These are phyloP conservation scores for Dendroctonus ponderosae DNA, from an alignment of 1,140 invertebrate species.

Conservation along the genomic window DNA sequence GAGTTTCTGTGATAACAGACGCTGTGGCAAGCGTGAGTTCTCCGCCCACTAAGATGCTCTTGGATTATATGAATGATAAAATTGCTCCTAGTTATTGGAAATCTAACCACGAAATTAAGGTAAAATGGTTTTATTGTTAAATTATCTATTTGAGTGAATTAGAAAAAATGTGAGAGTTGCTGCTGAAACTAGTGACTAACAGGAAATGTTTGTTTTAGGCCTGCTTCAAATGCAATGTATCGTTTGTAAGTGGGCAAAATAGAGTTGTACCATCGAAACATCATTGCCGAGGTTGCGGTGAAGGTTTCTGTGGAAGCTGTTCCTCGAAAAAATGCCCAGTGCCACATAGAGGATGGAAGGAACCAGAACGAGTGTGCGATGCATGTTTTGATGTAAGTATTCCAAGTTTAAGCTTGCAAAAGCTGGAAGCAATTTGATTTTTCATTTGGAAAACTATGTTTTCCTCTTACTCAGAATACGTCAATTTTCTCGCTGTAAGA, in stretches of 20 bases:
- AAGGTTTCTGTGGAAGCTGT: constrained; percentile 69
- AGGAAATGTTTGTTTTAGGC: constrained; percentile 48
- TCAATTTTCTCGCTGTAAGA: too few species aligned
- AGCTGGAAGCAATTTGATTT: too few species aligned
- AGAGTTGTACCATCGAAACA: constrained; percentile 54
- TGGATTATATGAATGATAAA: constrained; percentile 75
- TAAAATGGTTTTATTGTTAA: constrained; percentile 42
- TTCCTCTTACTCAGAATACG: too few species aligned
- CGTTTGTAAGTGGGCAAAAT: constrained; percentile 57
- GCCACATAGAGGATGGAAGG: constrained; percentile 64
- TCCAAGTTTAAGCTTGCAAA: too few species aligned
- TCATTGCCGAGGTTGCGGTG: constrained; percentile 76
- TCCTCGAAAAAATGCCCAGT: constrained; percentile 62
- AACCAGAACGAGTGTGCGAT: constrained; percentile 67
- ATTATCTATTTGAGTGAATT: too few species aligned
- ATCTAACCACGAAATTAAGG: constrained; percentile 73
- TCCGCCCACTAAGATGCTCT: constrained; percentile 67
- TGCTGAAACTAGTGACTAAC: too few species aligned
- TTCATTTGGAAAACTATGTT: too few species aligned
- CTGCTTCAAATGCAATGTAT: constrained; percentile 64
- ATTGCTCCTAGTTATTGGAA: constrained; percentile 80
- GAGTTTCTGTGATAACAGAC: constrained; percentile 69
- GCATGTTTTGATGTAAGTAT: constrained; percentile 53
- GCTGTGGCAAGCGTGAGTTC: constrained; percentile 67
- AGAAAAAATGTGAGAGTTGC: too few species aligned